Base-by-base conservation (phyloP, 2,888 invertebrate species). In the Stratiomys singularior region DNA sequence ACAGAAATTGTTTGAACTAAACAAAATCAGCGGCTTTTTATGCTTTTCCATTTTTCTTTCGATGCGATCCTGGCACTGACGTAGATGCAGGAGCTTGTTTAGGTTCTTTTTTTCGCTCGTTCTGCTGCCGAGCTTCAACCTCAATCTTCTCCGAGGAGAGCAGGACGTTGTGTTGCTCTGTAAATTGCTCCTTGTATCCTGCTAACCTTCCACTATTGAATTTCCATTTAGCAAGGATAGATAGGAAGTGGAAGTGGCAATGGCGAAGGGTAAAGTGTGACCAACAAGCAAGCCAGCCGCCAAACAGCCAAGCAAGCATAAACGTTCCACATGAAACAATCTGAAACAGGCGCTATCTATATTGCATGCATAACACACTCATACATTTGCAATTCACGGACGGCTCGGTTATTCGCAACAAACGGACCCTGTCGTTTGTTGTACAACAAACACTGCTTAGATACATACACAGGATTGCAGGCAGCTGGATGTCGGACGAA, bases 11-110 rank as follows among this genome's bases (percentile, higher is more conserved):
- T 30, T 25, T 9, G 47, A 69, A 69, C 69, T 27, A 69, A 47
- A 69, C 56, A 25, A 72, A 72, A 72, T 72, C 71, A 72, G 71
- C 56, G 71, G 71, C 56, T 72, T 52, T 72, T 28, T 72, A 72
- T 72, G 27, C 15, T 21, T 18, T 46, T n/a, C n/a, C 13, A 28
- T 23, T 72, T 72, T 56, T 52, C 28, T n/a, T 69, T 47, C 15
- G 52, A 52, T 37, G n/a, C 63, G 28, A 27, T 25, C 3, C 28
- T 25, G 27, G 3, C 11, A 2, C 63, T 15, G 63, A n/a, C 63
- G 21, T 23, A 66, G 37, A 66, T 7, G 30, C 4, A 23, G 23
- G 25, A 21, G 28, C 13, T 3, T 47, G 7, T 27, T 7, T 18
- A 46, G 15, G 5, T 69, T 11, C 15, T 18, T 66, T n/a, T 21